Evolutionary conservation across 2,113 vertebrate genomes (phyloP).

Genomic region (Lethenteron camtschaticum): DNA sequence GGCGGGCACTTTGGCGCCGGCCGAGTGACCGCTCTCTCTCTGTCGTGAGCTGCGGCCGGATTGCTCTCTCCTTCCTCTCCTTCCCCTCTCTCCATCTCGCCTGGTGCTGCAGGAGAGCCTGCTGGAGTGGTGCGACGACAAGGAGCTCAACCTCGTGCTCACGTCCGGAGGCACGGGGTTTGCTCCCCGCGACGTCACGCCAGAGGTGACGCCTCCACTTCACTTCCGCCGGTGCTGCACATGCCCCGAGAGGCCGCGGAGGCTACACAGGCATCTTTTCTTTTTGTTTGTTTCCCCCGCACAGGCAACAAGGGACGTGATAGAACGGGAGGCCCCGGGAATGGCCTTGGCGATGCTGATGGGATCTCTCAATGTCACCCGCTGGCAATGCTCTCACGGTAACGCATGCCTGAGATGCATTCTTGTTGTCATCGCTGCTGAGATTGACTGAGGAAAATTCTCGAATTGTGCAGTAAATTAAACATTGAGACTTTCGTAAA

Average conservation of each 20-base stretch:
- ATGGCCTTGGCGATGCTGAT: constrained; percentile 98
- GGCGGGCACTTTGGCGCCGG: too few species aligned
- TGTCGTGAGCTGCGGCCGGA: neutral
- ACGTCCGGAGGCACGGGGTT: constrained; percentile 96
- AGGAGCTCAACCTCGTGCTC: constrained; percentile 93
- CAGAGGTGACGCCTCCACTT: constrained; percentile 49
- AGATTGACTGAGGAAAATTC: too few species aligned
- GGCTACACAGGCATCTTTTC: neutral
- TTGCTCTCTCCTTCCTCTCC: neutral
- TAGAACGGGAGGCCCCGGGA: constrained; percentile 86
- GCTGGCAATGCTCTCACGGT: constrained; percentile 96
- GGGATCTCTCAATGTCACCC: constrained; percentile 98
- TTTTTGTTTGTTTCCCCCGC: constrained; percentile 24
- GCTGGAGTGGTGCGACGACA: constrained; percentile 96
- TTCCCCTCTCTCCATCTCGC: neutral
- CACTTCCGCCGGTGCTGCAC: neutral
- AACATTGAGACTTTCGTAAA: too few species aligned
- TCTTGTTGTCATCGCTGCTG: too few species aligned
- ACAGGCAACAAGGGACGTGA: constrained; percentile 95
- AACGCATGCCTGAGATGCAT: constrained; percentile 7
- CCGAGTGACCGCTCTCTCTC: too few species aligned
- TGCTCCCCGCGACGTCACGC: constrained; percentile 89
- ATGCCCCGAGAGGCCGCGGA: neutral
- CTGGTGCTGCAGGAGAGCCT: constrained; percentile 52
- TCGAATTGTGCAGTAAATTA: too few species aligned